Conservation (phyloP, 2,113 vertebrate species). For the Pseudorhombus dupliciocellatus region DNA sequence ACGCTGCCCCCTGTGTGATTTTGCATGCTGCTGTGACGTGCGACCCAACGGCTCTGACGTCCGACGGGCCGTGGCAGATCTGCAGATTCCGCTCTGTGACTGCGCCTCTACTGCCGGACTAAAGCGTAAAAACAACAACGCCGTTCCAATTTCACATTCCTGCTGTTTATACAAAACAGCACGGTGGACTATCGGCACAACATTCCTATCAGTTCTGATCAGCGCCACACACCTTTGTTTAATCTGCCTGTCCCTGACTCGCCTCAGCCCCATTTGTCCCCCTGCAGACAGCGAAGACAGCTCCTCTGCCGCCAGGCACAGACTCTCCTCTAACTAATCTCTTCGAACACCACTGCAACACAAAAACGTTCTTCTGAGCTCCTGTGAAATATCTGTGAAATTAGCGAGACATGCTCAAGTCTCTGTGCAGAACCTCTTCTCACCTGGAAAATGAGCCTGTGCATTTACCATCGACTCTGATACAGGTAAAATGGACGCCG, state of each 20-base stretch:
- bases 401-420: constrained; percentile 59
- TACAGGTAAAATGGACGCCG: constrained; percentile 63
- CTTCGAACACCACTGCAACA: constrained; percentile 61
- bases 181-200: neutral
- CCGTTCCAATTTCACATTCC: neutral
- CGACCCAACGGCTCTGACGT: neutral
- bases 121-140: neutral
- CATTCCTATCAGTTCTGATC: constrained; percentile 16
- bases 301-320: constrained; percentile 26
- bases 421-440: constrained; percentile 52
- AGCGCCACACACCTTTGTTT: constrained; percentile 46
- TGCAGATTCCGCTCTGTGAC: neutral
- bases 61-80: neutral
- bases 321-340: constrained; percentile 56
- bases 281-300: constrained; percentile 38
- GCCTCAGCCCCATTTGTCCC: constrained; percentile 32
- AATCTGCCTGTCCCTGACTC: constrained; percentile 33
- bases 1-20: neutral
- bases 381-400: constrained; percentile 76
- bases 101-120: neutral
- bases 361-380: constrained; percentile 63
- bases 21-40: neutral
- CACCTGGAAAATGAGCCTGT: constrained; percentile 66
- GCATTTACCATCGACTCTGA: constrained; percentile 57
- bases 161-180: neutral